Base-by-base conservation (phyloP, 2,113 vertebrate species). In the Tapirus terrestris region DNA sequence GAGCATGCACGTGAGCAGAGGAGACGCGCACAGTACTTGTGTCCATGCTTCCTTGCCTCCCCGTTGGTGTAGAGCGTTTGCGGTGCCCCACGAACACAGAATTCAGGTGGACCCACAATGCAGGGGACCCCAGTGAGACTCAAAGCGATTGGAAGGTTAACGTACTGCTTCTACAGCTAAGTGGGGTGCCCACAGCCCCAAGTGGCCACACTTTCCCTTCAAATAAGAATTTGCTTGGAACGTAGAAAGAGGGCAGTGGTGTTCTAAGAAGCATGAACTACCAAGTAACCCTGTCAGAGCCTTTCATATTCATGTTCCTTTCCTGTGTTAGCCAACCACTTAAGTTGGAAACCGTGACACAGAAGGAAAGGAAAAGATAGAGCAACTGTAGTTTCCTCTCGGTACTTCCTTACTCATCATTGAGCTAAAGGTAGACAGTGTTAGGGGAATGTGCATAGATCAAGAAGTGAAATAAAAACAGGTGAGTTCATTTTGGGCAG, bases 1-100 rank as follows among this genome's bases (percentile, higher is more conserved):
- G 48, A 48, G 56, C 33, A 0, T 1, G n/a, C 17, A 2, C 0
- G 0, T 8, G 75, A n/a, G 13, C 56, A 63, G 51, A 67, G 25
- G 21, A 63, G 58, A 51, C 5, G 4, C 0, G 0, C 3, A 5
- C 85, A 27, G 0, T 31, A 53, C 8, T 1, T 36, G 25, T 33
- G 31, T 2, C 29, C 25, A 31, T 53, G 4, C 7, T 21, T 3
- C 45, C 53, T 31, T 7, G 72, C 20, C 12, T 12, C 2, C 10
- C 29, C 13, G 0, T 56, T 27, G 43, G 27, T 6, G 0, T 3
- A 4, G 13, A 4, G 12, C 4, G 4, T 21, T 53, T 79, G 18
- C 5, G 0, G 11, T 13, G 29, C 48, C 27, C n/a, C 36, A 0
- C 0, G 16, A 85, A 63, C 13, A 2, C 17, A 23, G 51, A 65